Conservation (phyloP, 2,113 vertebrate species). For the Mohoua ochrocephala region DNA sequence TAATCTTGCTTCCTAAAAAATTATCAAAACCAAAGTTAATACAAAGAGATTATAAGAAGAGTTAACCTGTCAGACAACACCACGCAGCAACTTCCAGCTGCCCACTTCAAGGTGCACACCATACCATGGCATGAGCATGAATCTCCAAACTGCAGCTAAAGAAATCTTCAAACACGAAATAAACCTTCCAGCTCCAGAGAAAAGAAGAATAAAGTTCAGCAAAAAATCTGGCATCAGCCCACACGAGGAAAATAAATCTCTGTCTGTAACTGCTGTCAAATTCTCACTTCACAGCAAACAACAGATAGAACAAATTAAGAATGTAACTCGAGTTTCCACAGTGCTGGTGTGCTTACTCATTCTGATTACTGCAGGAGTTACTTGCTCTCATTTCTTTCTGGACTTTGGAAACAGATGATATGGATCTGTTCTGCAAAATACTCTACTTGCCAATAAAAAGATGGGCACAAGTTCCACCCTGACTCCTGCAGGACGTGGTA, state of each 20-base stretch:
- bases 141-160: not conserved
- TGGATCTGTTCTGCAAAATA: not conserved
- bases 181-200: not conserved
- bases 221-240: not conserved
- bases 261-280: not conserved
- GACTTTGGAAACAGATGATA: not conserved
- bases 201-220: not conserved
- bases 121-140: not conserved
- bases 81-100: not conserved
- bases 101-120: not conserved
- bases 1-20: not conserved
- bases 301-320: not conserved
- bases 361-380: not conserved
- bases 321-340: not conserved
- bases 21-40: not conserved
- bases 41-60: not conserved
- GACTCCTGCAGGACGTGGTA: not conserved
- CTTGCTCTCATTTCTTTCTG: not conserved
- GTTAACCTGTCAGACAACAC: not conserved
- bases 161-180: not conserved
- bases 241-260: not conserved
- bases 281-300: conserved; percentile 1
- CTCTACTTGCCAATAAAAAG: not conserved
- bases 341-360: not conserved
- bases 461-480: not conserved